These are phyloP conservation scores for Lithophane ornitopus DNA, from an alignment of 2,888 invertebrate genomes.

Conservation along the genomic window DNA sequence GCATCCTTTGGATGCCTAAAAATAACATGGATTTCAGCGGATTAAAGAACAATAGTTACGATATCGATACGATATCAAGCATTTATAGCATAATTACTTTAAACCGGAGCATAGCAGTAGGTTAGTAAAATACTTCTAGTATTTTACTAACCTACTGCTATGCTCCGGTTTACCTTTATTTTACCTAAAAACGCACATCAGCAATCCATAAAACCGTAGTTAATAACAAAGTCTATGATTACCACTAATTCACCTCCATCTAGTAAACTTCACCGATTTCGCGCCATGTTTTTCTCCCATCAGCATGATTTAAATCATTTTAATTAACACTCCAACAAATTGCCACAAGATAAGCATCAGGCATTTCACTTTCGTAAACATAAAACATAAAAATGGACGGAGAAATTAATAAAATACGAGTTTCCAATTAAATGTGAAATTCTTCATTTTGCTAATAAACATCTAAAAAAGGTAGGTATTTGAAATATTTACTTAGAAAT, in stretches of 20 bases:
- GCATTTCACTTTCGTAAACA: constrained; percentile 48
- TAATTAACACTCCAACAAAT: constrained; percentile 49
- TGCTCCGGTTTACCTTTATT: too few relatives aligned
- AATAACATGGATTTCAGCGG: too few relatives aligned
- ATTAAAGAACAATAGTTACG: too few relatives aligned
- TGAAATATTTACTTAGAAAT: constrained; percentile 88
- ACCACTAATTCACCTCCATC: constrained; percentile 31
- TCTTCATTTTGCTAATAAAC: constrained; percentile 27
- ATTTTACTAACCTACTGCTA: too few relatives aligned
- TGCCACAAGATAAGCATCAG: constrained; percentile 40
- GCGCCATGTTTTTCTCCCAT: constrained; percentile 31
- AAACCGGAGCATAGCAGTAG: not conserved
- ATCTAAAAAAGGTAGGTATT: constrained; percentile 68
- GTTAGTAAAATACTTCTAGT: constrained; percentile 1
- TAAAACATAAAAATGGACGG: constrained; percentile 47
- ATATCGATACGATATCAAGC: too few relatives aligned
- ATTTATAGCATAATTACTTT: not conserved
- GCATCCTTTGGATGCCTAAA: too few relatives aligned
- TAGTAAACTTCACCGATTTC: constrained; percentile 13
- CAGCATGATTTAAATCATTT: constrained; percentile 42
- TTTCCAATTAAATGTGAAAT: constrained; percentile 47
- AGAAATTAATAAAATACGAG: constrained; percentile 39
- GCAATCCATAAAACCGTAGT: constrained; percentile 4
- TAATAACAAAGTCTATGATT: constrained; percentile 9
- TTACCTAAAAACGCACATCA: constrained; percentile 5